Evolutionary conservation across 2,888 invertebrate species (phyloP).

Genomic region (Tipula helvola): DNA sequence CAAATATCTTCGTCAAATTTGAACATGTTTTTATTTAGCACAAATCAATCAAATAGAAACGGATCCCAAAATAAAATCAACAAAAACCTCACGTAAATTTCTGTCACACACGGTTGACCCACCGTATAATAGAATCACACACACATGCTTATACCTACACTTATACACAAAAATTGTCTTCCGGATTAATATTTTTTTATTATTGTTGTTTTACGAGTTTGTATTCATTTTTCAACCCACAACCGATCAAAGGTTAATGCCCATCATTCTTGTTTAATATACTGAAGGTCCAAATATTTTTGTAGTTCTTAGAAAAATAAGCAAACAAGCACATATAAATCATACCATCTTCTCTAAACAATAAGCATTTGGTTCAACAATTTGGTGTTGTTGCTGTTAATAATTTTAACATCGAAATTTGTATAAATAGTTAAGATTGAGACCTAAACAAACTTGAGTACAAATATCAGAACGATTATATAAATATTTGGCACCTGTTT

Average conservation of each 20-base stretch:
- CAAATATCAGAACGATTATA: background rate
- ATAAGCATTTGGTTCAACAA: background rate
- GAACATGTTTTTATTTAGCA: no score
- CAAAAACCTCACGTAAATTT: background rate
- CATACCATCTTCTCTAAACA: background rate
- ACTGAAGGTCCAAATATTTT: background rate
- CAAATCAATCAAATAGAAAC: background rate
- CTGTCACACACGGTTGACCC: background rate
- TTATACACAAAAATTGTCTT: background rate
- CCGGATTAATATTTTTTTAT: background rate
- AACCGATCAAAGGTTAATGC: background rate
- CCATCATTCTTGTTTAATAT: background rate
- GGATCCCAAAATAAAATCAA: background rate
- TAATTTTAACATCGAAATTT: background rate
- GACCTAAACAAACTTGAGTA: background rate
- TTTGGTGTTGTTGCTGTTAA: background rate
- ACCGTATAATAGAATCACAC: background rate
- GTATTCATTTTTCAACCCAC: background rate
- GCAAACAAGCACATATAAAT: background rate
- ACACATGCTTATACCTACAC: background rate
- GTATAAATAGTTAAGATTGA: background rate
- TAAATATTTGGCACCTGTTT: background rate
- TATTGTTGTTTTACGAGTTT: background rate
- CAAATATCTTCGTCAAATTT: no score
- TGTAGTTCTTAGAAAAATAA: background rate